Base-by-base conservation (phyloP, 2,113 vertebrate genomes). In the Malurus cyaneus region DNA sequence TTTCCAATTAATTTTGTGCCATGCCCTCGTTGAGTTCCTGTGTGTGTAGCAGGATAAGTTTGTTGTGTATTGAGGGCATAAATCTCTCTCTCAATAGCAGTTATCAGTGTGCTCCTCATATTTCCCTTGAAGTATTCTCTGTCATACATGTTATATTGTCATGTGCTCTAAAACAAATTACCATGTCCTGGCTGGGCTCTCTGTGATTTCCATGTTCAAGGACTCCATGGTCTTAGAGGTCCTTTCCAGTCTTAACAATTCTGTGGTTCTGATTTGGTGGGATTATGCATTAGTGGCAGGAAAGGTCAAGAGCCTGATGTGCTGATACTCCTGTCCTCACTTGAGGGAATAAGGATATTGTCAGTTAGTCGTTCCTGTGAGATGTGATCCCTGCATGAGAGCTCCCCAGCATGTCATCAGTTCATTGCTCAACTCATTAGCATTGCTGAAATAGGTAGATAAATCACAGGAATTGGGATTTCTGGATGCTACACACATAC, bases 11-110 rank as follows among this genome's bases (percentile, higher is more conserved):
- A 32, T 77, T 73, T 41, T 80, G 74, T 73, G 73, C 61, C 25
- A 0, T 32, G 59, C 42, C 50, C 12, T 53, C 1, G 0, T 0
- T 77, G 65, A 18, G 41, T 52, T 76, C 61, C 53, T 49, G 3
- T 42, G 16, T 72, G 41, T 41, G 3, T 8, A 29, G 47, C 56
- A 56, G 25, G 71, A 15, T 18, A n/a, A 19, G 16, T 65, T 49
- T 78, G 54, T 36, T 64, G 11, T 15, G 23, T 34, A 31, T 4
- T 31, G 65, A 73, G 53, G 28, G 57, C 84, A 62, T 57, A 60
- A 4, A 49, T 66, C n/a, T 81, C 49, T 78, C 50, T 13, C 25
- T 72, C 60, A 19, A 21, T 72, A 6, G 56, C 9, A 3, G 24
- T 89, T 66, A 29, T 1, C 4, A 36, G 24, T 39, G 50, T 64